Evolutionary conservation across 2,888 invertebrate genomes (phyloP).

Genomic region (Aphidius colemani): DNA sequence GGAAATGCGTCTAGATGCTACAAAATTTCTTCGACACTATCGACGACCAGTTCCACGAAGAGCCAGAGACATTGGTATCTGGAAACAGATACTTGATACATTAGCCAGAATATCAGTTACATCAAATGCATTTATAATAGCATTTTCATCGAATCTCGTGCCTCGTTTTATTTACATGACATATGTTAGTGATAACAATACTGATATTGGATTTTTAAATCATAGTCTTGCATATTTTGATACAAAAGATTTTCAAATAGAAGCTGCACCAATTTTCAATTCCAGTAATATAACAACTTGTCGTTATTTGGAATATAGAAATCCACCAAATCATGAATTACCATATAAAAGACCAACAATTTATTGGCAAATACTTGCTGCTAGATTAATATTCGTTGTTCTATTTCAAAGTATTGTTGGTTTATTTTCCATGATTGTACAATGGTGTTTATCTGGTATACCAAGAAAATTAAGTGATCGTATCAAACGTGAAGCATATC

Average conservation of each 20-base stretch:
- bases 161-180: slow-evolving; percentile 74
- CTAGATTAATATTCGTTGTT: slow-evolving; percentile 87
- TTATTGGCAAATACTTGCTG: slow-evolving; percentile 91
- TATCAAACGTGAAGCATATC: slow-evolving; percentile 74
- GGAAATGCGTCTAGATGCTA: slow-evolving; percentile 82
- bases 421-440: slow-evolving; percentile 71
- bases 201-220: slow-evolving; percentile 71
- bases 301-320: slow-evolving; percentile 84
- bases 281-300: slow-evolving; percentile 47
- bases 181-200: slow-evolving; percentile 61
- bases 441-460: slow-evolving; percentile 79
- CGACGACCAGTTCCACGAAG: slow-evolving; percentile 76
- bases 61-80: slow-evolving; percentile 78
- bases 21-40: slow-evolving; percentile 77
- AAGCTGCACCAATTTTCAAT: slow-evolving; percentile 50
- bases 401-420: slow-evolving; percentile 74
- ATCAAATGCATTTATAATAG: slow-evolving; percentile 81
- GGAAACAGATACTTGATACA: slow-evolving; percentile 76
- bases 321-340: slow-evolving; percentile 67
- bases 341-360: slow-evolving; percentile 73
- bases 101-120: slow-evolving; percentile 77
- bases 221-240: slow-evolving; percentile 69
- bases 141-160: slow-evolving; percentile 83
- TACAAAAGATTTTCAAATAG: slow-evolving; percentile 65
- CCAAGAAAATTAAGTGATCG: slow-evolving; percentile 72